A percentile compares a stretch with the other conserved stretches of the same genome.
These are phyloP conservation scores for Xiphophorus birchmanni DNA, from an alignment of 2,797 vertebrate species.

Conservation along the genomic window DNA sequence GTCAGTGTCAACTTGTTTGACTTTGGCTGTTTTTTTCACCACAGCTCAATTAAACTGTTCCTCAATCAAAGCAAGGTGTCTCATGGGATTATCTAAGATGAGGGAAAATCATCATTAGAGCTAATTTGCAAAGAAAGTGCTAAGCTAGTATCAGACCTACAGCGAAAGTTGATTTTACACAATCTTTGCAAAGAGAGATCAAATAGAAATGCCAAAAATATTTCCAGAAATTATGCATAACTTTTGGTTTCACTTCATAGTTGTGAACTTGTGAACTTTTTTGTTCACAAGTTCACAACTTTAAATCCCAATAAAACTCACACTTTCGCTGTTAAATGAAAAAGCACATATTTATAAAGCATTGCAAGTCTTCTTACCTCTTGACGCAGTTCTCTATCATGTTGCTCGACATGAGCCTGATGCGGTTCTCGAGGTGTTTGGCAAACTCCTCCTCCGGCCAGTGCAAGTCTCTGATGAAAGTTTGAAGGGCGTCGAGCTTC, in stretches of 20 bases:
- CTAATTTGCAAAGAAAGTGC: neutral
- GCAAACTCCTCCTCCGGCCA: slow-evolving; percentile 99
- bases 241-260: neutral
- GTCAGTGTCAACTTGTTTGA: neutral
- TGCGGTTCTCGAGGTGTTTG: slow-evolving; percentile 95
- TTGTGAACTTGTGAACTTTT: neutral
- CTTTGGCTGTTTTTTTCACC: neutral
- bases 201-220: neutral
- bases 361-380: slow-evolving; percentile 80
- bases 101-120: neutral
- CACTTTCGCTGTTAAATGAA: neutral
- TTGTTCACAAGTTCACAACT: no score
- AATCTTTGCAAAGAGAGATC: neutral
- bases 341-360: neutral
- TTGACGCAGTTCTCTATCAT: slow-evolving; percentile 99
- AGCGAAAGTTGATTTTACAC: neutral
- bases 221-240: neutral
- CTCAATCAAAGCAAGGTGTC: neutral
- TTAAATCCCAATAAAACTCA: neutral
- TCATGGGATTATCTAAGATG: neutral
- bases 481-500: slow-evolving; percentile 98
- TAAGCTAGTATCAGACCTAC: neutral
- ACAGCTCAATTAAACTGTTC: neutral
- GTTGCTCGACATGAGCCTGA: slow-evolving; percentile 98
- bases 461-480: slow-evolving; percentile 97